These are phyloP conservation scores for Laspeyria flexula DNA, from an alignment of 2,888 invertebrate genomes.

Conservation along the genomic window DNA sequence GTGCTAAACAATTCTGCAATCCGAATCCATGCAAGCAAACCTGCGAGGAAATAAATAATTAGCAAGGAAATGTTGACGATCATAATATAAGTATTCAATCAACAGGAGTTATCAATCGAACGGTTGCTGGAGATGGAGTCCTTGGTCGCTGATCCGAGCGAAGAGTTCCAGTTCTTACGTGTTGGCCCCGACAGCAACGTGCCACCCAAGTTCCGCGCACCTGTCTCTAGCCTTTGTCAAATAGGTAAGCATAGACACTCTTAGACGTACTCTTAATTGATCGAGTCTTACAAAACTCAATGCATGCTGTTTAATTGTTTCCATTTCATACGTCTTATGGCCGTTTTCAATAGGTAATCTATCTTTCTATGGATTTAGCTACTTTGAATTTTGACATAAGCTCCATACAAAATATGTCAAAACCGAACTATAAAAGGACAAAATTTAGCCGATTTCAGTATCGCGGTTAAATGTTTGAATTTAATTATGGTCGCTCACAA, in stretches of 20 bases:
- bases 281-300: too few species aligned
- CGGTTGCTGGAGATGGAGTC: slow-evolving; percentile 96
- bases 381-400: too few species aligned
- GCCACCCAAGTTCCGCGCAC: slow-evolving; percentile 82
- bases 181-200: slow-evolving; percentile 86
- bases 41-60: background rate
- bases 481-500: too few species aligned
- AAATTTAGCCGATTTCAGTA: too few species aligned
- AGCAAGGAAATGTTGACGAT: background rate
- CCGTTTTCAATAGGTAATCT: too few species aligned
- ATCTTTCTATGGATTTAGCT: too few species aligned
- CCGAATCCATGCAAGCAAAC: background rate
- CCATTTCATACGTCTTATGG: too few species aligned
- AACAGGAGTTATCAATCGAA: slow-evolving; percentile 96
- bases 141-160: slow-evolving; percentile 75
- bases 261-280: too few species aligned
- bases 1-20: background rate
- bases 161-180: slow-evolving; percentile 84
- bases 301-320: too few species aligned
- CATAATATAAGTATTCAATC: background rate
- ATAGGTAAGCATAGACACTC: slow-evolving; percentile 67
- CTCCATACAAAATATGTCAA: too few species aligned
- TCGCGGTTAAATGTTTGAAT: too few species aligned
- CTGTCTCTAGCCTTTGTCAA: slow-evolving; percentile 83
- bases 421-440: too few species aligned